Conservation (phyloP, 2,797 vertebrate genomes). For the Enteromius anoplus region DNA sequence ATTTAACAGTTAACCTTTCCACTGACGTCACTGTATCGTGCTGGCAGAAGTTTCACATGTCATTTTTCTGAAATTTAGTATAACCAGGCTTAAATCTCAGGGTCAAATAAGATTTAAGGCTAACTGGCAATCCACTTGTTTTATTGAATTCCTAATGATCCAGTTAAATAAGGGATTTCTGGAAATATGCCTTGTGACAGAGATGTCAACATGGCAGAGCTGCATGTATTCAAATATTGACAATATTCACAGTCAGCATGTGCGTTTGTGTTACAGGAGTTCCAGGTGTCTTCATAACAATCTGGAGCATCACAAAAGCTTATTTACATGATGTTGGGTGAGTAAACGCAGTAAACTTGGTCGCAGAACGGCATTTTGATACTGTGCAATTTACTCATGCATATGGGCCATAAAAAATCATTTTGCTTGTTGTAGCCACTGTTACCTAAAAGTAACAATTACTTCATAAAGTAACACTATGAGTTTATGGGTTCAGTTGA, state of each 20-base stretch:
- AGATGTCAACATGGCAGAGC: not conserved
- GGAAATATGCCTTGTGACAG: not conserved
- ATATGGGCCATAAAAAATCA: not conserved
- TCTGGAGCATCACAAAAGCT: constrained; percentile 86
- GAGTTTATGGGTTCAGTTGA: constrained; percentile 2
- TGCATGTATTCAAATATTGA: not conserved
- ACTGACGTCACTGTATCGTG: constrained; percentile 4
- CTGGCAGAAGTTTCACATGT: not conserved
- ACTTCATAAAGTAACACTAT: not conserved
- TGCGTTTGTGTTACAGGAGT: constrained; percentile 75
- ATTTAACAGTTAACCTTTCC: constrained; percentile 10
- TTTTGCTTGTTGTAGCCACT: not conserved
- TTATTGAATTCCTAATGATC: not conserved
- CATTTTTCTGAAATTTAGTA: not conserved
- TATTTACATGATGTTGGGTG: constrained; percentile 78
- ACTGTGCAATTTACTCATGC: not conserved
- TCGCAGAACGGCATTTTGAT: not conserved
- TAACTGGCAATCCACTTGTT: constrained; percentile 2
- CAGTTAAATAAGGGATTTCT: not conserved
- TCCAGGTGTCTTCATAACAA: constrained; percentile 85
- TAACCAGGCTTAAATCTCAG: not conserved
- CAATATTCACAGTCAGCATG: not conserved
- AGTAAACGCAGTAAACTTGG: constrained; percentile 49
- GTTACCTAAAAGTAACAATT: not conserved
- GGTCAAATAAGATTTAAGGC: not conserved